Base-by-base conservation (phyloP, 35 echinoderm and acorn worm species). In the Antedon bifida region DNA sequence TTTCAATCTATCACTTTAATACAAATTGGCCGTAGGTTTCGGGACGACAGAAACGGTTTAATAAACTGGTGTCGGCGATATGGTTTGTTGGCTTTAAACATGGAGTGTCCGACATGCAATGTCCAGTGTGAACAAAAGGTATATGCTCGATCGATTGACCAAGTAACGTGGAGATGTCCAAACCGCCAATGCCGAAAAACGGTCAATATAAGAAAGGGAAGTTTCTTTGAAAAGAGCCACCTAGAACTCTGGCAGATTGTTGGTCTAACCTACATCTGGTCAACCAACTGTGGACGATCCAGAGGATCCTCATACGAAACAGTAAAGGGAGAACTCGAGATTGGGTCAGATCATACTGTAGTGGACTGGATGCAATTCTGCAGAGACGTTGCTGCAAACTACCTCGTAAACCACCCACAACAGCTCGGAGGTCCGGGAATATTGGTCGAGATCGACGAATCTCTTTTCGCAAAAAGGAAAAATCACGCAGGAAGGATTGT, bases 281-380 rank as follows among this genome's bases (percentile, higher is more conserved):
- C 44, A 3, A 33, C 26, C 11, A 84, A 32, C 30, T 75, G 46
- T 74, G 82, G 82, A 31, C 28, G 31, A 33, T 29, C 82, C 26
- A 84, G 46, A 29, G 46, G 51, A 12, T 11, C 30, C 14, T 74
- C 82, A 31, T 51, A 84, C n/a, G 0, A 9, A 33, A 31, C 82
- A 74, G 28, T 33, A 83, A 55, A 34, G 51, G 44, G 34, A 44
- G 5, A 8, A 44, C 39, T 44, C 16, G 1, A 33, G 29, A 73
- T 46, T 0, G 29, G 29, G 10, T 56, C 82, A 4, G 31, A 84
- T 31, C 42, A 36, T 74, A 84, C 81, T 5, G 82, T 74, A 5
- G 82, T 33, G 0, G 82, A 84, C 31, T 84, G 82, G 82, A 84
- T 17, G 31, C 82, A 84, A 34, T 84, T 84, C 29, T 74, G 42